These are phyloP conservation scores for Apamea crenata DNA, from an alignment of 2,888 invertebrate genomes.

Conservation along the genomic window DNA sequence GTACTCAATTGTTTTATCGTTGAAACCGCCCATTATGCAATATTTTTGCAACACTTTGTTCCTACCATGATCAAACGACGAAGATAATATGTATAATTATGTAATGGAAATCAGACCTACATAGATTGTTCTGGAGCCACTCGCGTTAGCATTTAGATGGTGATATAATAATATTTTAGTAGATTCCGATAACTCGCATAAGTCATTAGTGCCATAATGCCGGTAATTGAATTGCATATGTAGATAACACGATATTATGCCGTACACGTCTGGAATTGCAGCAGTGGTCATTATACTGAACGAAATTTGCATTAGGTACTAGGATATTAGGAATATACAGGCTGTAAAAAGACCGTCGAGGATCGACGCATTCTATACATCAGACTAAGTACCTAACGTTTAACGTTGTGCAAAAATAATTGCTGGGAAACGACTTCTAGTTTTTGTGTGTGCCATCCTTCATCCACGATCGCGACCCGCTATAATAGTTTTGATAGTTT, in stretches of 20 bases:
- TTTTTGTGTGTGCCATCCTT: neutral
- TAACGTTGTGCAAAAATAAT: neutral
- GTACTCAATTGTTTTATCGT: neutral
- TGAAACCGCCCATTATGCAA: too few relatives aligned
- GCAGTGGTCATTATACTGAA: conserved; percentile 28
- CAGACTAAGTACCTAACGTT: too few relatives aligned
- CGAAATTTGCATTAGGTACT: conserved; percentile 19
- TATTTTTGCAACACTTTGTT: neutral
- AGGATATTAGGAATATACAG: conserved; percentile 6
- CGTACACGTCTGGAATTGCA: conserved; percentile 20
- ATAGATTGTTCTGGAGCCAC: neutral
- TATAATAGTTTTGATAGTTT: too few relatives aligned
- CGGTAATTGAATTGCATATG: conserved; percentile 44
- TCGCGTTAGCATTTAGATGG: conserved; percentile 28
- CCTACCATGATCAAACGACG: neutral
- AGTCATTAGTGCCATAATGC: conserved; percentile 41
- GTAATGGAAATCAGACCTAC: neutral
- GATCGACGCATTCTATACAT: neutral
- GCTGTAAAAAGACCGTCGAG: neutral
- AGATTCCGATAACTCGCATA: conserved; percentile 31
- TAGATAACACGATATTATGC: conserved; percentile 36
- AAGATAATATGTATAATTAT: neutral
- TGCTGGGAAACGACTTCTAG: too few relatives aligned
- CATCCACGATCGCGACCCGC: too few relatives aligned
- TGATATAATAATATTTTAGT: conserved; percentile 42